A percentile compares a stretch with the other conserved stretches of the same genome.
Conservation (phyloP, 2,797 vertebrate species). For the Pseudocheirus occidentalis region DNA sequence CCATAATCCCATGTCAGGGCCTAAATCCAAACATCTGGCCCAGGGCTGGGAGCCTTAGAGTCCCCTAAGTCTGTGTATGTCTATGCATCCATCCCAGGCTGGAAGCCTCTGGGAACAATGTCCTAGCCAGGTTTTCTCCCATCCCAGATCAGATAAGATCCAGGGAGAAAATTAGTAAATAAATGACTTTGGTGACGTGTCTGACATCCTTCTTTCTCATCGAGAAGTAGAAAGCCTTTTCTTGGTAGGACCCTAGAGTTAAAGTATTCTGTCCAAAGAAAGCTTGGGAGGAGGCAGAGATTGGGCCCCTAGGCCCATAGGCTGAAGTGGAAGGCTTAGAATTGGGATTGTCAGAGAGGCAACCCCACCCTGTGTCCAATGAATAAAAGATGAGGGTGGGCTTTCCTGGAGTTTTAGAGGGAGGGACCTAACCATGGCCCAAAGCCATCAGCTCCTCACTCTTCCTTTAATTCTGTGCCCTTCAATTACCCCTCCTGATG, state of each 20-base stretch:
- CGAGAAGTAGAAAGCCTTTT: background rate
- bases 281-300: background rate
- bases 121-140: background rate
- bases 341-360: background rate
- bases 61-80: background rate
- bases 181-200: background rate
- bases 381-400: background rate
- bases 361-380: background rate
- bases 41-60: background rate
- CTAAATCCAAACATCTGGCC: background rate
- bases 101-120: background rate
- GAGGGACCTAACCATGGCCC: background rate
- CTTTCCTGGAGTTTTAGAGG: background rate
- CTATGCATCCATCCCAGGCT: background rate
- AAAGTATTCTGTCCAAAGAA: background rate
- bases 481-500: slow-evolving; percentile 79
- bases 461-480: slow-evolving; percentile 62
- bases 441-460: background rate
- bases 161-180: background rate
- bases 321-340: background rate
- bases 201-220: background rate
- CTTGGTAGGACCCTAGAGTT: background rate
- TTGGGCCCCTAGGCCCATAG: background rate
- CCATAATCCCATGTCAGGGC: background rate
- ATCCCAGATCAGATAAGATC: background rate